Base-by-base conservation (phyloP, 1,140 invertebrate genomes). In the Tetramorium simillimum region DNA sequence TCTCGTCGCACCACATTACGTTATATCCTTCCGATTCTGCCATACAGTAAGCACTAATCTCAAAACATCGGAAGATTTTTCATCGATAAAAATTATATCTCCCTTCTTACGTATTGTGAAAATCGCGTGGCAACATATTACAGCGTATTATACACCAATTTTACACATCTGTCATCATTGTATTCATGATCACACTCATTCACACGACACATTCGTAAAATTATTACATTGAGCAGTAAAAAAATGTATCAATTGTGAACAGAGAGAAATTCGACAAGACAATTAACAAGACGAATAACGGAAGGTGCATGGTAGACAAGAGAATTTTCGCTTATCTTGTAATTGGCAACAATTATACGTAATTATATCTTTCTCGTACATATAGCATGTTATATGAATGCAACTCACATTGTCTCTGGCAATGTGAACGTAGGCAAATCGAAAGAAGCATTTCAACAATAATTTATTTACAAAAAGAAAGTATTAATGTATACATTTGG, bases 201-300 rank as follows among this genome's bases (percentile, higher is more conserved):
- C 53, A 78, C 63, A 46, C 70, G 82, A 90, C 70, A 85, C 37
- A 85, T 76, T 89, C 62, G 73, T 75, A 89, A 90, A 89, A 81
- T 73, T 56, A 67, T 60, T 33, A 76, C 62, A 81, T 87, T 84
- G 77, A 51, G 37, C 46, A 46, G 43, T 86, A 76, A 90, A 87
- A 88, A 69, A 88, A 85, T 46, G 43, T 88, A 76, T 75, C 60
- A 46, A 88, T 43, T 21, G 18, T 24, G 40, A 89, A 84, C 60
- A 67, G 72, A 84, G 53, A 77, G 28, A 86, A 81, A 77, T 77
- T 33, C 21, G 16, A 18, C 72, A 60, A 85, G 37, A 21, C 21
- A 33, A 89, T 46, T 65, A 49, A 65, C 40, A 69, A 56, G 14
- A 87, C 63, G 46, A 89, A 80, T 60, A 69, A 89, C 63, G 62